These are phyloP conservation scores for Mythimna pallens DNA, from an alignment of 2,888 invertebrate species.

Conservation along the genomic window DNA sequence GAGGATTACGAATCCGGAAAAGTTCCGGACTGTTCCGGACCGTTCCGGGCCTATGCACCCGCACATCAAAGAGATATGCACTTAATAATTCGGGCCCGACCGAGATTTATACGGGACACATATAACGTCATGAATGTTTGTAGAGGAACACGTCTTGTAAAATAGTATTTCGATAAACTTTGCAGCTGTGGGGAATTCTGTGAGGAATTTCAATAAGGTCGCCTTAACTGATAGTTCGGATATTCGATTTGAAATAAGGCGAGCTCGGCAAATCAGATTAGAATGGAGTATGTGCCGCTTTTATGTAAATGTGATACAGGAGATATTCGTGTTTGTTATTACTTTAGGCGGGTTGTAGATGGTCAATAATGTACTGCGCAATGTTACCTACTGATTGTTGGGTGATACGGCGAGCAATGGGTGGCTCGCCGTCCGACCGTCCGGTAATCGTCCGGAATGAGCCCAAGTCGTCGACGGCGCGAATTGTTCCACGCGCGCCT, in stretches of 20 bases:
- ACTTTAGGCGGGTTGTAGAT: not conserved
- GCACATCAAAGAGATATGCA: constrained; percentile 50
- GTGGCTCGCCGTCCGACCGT: too few species aligned
- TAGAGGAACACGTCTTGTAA: constrained; percentile 46
- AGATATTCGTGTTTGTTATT: constrained; percentile 3
- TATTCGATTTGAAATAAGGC: constrained; percentile 41
- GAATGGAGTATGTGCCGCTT: constrained; percentile 13
- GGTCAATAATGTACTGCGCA: not conserved
- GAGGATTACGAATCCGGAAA: constrained; percentile 49
- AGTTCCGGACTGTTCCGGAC: constrained; percentile 31
- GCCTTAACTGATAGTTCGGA: constrained; percentile 54
- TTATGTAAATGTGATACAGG: constrained; percentile 10
- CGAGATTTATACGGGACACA: constrained; percentile 43
- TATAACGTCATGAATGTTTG: constrained; percentile 42
- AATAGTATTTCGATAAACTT: constrained; percentile 54
- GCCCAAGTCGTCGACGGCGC: too few species aligned
- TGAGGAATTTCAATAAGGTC: constrained; percentile 60
- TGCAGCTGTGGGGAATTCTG: constrained; percentile 25
- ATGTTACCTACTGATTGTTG: too few species aligned
- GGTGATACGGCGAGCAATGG: too few species aligned
- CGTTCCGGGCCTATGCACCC: constrained; percentile 39
- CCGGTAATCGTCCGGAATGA: too few species aligned
- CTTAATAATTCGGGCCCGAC: constrained; percentile 38
- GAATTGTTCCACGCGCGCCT: too few species aligned
- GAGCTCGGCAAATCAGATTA: constrained; percentile 27